Conservation (phyloP, 2,888 invertebrate genomes). For the Conomelus anceps region DNA sequence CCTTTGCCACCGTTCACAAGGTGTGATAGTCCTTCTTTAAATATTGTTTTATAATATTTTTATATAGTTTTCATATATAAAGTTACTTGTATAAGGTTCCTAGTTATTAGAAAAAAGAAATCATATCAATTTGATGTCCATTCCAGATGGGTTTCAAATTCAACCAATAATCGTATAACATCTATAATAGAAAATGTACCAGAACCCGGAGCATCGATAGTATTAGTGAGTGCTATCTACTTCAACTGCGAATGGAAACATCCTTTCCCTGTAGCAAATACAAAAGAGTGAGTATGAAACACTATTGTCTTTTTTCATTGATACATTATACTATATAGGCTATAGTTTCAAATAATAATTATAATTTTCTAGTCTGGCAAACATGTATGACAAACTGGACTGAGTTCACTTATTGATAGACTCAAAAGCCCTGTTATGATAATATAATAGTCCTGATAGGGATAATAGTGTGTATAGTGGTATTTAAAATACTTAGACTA, state of each 20-base stretch:
- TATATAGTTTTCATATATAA: background rate
- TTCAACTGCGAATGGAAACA: constrained; percentile 65
- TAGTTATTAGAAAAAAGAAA: background rate
- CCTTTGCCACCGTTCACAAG: background rate
- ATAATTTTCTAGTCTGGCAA: too few species aligned
- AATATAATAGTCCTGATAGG: too few species aligned
- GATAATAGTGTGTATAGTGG: too few species aligned
- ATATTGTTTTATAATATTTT: too few species aligned
- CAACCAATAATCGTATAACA: constrained; percentile 56
- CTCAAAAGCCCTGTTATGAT: too few species aligned
- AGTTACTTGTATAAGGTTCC: background rate
- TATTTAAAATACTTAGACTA: too few species aligned
- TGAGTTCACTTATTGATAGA: too few species aligned
- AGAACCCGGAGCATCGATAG: constrained; percentile 50
- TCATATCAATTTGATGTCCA: background rate
- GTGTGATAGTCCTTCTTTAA: too few species aligned
- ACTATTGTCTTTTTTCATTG: too few species aligned
- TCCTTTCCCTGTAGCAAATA: constrained; percentile 53
- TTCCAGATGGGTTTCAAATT: constrained; percentile 51
- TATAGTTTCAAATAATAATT: too few species aligned
- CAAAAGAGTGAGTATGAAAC: constrained; percentile 46
- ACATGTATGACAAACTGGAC: too few species aligned
- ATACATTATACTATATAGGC: too few species aligned
- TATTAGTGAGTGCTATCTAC: constrained; percentile 62
- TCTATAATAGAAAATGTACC: constrained; percentile 52